phyloP scores from a whole-genome alignment of 2,888 invertebrate genomes.

The Belgica antarctica region DNA sequence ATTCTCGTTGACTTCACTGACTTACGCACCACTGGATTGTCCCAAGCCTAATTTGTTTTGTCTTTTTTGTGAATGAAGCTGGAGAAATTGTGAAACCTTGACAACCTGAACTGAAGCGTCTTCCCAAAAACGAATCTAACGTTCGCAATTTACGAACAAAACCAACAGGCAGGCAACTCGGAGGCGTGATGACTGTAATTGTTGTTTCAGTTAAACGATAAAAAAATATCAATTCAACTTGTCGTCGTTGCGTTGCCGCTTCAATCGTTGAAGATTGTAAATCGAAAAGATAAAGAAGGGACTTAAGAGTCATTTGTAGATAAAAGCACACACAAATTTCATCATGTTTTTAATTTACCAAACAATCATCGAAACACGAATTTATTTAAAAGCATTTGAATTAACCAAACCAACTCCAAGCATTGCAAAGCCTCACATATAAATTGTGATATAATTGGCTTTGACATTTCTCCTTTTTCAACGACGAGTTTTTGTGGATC shows the following conservation, averaged over 20 bases:
- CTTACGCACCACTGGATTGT: no score
- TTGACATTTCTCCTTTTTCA: slow-evolving; percentile 4
- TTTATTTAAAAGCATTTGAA: background rate
- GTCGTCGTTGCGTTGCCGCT: background rate
- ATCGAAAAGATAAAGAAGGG: background rate
- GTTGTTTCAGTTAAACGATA: no score
- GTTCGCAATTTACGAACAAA: no score
- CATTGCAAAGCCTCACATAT: background rate
- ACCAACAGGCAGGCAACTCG: background rate
- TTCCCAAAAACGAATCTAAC: no score
- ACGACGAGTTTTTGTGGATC: background rate
- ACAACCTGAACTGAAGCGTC: no score
- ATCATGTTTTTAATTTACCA: no score
- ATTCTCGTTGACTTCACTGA: no score
- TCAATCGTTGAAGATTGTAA: background rate
- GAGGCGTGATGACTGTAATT: slow-evolving; percentile 7
- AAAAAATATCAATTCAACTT: background rate
- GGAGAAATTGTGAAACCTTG: no score
- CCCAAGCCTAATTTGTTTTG: no score
- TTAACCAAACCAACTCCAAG: background rate
- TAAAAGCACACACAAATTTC: background rate
- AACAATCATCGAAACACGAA: background rate
- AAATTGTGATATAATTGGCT: background rate
- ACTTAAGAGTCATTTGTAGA: background rate
- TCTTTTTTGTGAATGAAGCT: no score